Conservation (phyloP, 1,140 invertebrate genomes). For the Calephelis nemesis region DNA sequence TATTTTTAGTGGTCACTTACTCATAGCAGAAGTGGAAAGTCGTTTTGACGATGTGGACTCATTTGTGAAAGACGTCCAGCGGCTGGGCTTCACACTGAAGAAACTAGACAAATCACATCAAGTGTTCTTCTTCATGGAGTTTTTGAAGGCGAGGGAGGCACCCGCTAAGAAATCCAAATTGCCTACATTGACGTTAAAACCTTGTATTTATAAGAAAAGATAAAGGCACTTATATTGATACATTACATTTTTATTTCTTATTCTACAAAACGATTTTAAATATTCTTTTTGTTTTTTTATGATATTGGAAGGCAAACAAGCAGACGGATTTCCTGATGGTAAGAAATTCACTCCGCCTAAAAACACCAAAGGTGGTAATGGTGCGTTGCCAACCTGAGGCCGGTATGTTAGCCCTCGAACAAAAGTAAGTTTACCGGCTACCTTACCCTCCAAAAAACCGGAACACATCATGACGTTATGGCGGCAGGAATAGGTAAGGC, state of each 20-base stretch:
- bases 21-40: constrained; percentile 91
- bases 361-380: no score
- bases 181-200: constrained; percentile 82
- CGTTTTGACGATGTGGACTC: constrained; percentile 84
- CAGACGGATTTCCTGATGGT: no score
- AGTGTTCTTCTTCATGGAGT: constrained; percentile 88
- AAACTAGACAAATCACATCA: constrained; percentile 83
- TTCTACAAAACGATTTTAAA: no score
- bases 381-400: no score
- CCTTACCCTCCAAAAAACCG: no score
- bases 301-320: no score
- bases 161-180: constrained; percentile 78
- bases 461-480: no score
- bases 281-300: no score
- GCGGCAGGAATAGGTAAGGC: no score
- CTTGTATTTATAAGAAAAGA: constrained; percentile 91
- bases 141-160: constrained; percentile 84
- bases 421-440: no score
- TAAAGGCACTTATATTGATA: constrained; percentile 58
- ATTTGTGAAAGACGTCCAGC: constrained; percentile 83
- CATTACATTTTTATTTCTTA: constrained; percentile 2
- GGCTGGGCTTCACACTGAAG: constrained; percentile 85
- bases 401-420: no score
- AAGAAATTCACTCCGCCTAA: no score
- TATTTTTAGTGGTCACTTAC: constrained; percentile 85